Percentiles rank a stretch among this genome's conserved stretches.
Evolutionary conservation across 1,140 invertebrate species (phyloP).

Genomic region (Eufriesea mexicana): DNA sequence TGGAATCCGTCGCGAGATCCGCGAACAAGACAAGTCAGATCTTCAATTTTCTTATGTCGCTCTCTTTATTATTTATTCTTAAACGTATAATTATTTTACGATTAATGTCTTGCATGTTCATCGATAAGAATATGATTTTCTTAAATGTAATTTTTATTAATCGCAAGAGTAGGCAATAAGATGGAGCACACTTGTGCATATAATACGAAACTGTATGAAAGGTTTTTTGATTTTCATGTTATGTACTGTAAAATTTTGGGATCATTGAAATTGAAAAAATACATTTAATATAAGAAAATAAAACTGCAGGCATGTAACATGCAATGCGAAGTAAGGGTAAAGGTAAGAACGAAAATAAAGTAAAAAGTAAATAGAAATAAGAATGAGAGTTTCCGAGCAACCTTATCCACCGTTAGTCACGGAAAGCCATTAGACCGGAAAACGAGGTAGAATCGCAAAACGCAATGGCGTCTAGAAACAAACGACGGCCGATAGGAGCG

Average conservation of each 20-base stretch:
- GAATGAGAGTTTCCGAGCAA: constrained; percentile 24
- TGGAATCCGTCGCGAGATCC: constrained; percentile 72
- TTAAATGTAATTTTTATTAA: no score
- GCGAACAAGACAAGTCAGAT: constrained; percentile 59
- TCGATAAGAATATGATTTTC: background rate
- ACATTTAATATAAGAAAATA: no score
- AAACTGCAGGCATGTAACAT: no score
- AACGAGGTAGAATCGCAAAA: constrained; percentile 77
- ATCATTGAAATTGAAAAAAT: no score
- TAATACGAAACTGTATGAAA: no score
- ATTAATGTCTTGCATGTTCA: background rate
- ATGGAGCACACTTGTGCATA: no score
- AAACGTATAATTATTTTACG: background rate
- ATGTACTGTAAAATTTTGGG: no score
- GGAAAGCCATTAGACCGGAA: constrained; percentile 79
- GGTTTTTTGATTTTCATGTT: no score
- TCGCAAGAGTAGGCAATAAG: no score
- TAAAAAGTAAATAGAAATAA: constrained; percentile 34
- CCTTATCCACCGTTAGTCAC: constrained; percentile 46
- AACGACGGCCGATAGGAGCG: constrained; percentile 79
- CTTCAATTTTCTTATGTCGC: constrained; percentile 1
- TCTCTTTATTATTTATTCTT: background rate
- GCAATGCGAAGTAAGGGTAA: background rate
- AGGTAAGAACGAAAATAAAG: background rate
- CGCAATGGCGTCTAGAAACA: constrained; percentile 80